These are phyloP conservation scores for Dromius quadrimaculatus DNA, from an alignment of 2,888 invertebrate genomes.

Conservation along the genomic window DNA sequence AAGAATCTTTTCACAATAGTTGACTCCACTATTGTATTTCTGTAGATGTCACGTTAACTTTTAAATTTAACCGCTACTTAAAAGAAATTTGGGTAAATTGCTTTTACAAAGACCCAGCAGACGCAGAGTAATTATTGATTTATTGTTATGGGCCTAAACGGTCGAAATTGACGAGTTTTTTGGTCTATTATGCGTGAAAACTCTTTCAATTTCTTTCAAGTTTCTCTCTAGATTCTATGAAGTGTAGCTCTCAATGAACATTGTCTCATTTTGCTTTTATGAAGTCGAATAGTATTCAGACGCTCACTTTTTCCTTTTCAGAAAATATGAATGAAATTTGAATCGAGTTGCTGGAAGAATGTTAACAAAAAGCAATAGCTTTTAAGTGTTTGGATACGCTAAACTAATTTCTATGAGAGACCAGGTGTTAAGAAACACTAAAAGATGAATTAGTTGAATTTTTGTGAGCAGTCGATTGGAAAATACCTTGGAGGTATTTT, in stretches of 20 bases:
- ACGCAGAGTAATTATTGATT: slow-evolving; percentile 52
- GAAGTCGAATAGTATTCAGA: background rate
- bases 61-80: slow-evolving; percentile 50
- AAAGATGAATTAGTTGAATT: slow-evolving; percentile 29
- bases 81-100: slow-evolving; percentile 44
- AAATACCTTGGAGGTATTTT: no score
- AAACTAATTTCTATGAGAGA: slow-evolving; percentile 29
- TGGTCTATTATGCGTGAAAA: slow-evolving; percentile 45
- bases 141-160: slow-evolving; percentile 46
- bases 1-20: slow-evolving; percentile 46
- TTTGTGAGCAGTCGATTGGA: slow-evolving; percentile 12
- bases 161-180: slow-evolving; percentile 35
- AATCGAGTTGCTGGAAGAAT: slow-evolving; percentile 36
- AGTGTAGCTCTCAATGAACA: slow-evolving; percentile 39
- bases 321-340: slow-evolving; percentile 45
- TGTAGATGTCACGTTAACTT: slow-evolving; percentile 46
- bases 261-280: slow-evolving; percentile 29
- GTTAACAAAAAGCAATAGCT: slow-evolving; percentile 9
- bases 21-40: slow-evolving; percentile 46
- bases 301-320: slow-evolving; percentile 6
- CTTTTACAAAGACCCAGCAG: slow-evolving; percentile 30
- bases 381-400: slow-evolving; percentile 23
- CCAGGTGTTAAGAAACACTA: slow-evolving; percentile 25
- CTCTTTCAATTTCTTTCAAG: slow-evolving; percentile 38
- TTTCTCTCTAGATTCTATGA: slow-evolving; percentile 23